Evolutionary conservation across 1,140 invertebrate species (phyloP), one percentile per base, ranked within the genome.

Genomic region (Adoxophyes honmai): DNA sequence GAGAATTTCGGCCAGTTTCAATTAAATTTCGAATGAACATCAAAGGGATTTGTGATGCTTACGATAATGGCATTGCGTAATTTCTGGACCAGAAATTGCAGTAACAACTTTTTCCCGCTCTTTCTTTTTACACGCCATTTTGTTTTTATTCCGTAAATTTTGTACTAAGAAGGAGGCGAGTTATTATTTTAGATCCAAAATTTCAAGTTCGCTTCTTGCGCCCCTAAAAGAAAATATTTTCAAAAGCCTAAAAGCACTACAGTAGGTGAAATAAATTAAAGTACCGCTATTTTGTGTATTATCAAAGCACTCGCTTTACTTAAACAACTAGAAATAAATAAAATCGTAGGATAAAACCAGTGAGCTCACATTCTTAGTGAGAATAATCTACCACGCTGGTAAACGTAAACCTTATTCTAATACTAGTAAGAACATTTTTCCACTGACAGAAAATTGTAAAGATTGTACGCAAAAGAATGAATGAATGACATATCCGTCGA

Each of bases 401-500:
- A 44, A 44, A 44, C 21, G n/a, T 48, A 18, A 48, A 11, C 42
- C 1, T n/a, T 48, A 48, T 13, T n/a, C 10, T 36, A 10, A 3
- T 16, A 4, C 16, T 28, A 11, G n/a, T n/a, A 48, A 1, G n/a
- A n/a, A 21, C 21, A 48, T 18, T 11, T 48, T 11, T n/a, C 6
- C 42, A 18, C 21, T 48, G 42, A 48, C 18, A 48, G 18, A 4
- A 11, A 33, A 21, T 13, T 48, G 14, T 48, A 48, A 48, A 14
- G 42, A 7, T 33, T 6, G n/a, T 33, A 21, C 42, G 28, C 14
- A 42, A 39, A 10, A 44, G 42, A 48, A 10, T 48, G 42, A 48
- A 48, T 48, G 42, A 48, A 48, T 48, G 42, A 48, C 42, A 48
- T 28, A 48, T 48, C 42, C 42, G 42, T 14, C 42, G 42, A 48